phyloP scores from a whole-genome alignment of 2,888 invertebrate genomes.

The Monoplex corrugatus region DNA sequence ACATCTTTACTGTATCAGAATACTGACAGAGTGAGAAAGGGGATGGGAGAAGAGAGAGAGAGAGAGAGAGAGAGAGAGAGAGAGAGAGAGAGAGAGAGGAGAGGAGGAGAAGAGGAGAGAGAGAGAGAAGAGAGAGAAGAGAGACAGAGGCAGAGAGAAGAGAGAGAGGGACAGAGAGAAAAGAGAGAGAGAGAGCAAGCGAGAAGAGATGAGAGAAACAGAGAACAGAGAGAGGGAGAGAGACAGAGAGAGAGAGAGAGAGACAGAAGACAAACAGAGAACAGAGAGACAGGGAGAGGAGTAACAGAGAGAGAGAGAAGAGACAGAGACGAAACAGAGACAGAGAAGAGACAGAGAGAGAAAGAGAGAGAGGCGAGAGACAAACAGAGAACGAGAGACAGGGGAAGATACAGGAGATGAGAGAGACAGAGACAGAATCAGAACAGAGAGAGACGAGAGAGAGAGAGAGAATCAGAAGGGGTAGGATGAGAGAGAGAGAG shows the following conservation, averaged over 20 bases:
- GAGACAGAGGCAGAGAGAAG: background rate
- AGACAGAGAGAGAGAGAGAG: too few relatives aligned
- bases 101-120: background rate
- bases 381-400: background rate
- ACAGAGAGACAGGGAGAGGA: too few relatives aligned
- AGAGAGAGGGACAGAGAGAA: background rate
- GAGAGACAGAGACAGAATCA: background rate
- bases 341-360: background rate
- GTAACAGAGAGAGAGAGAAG: too few relatives aligned
- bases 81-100: background rate
- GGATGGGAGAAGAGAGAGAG: too few relatives aligned
- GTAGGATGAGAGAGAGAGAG: too few relatives aligned
- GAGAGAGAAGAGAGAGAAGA: background rate
- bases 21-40: too few relatives aligned
- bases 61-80: background rate
- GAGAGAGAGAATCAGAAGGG: background rate
- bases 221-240: background rate
- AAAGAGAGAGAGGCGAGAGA: background rate
- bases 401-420: too few relatives aligned
- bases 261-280: too few relatives aligned
- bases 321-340: too few relatives aligned
- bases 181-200: background rate
- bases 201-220: background rate
- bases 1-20: too few relatives aligned
- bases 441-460: background rate